Evolutionary conservation across 2,797 vertebrate species (phyloP).

Genomic region (Microchirus variegatus): DNA sequence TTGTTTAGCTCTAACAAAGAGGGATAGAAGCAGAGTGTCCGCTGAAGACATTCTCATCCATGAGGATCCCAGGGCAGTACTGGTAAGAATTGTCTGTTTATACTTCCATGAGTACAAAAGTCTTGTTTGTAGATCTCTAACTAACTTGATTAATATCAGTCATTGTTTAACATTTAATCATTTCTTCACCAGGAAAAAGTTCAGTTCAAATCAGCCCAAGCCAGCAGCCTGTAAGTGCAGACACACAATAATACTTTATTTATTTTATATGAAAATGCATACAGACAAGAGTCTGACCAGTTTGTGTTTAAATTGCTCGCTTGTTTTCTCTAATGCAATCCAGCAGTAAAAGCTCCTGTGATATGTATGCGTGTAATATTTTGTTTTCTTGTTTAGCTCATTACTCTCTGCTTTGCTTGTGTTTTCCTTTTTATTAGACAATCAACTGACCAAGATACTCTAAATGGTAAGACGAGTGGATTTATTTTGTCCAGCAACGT

Average conservation of each 20-base stretch:
- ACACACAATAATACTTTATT: background rate
- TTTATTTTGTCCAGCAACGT: constrained; percentile 18
- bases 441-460: constrained; percentile 85
- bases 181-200: constrained; percentile 87
- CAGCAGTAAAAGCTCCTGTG: too few species aligned
- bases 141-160: background rate
- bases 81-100: constrained; percentile 78
- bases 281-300: too few species aligned
- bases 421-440: constrained; percentile 66
- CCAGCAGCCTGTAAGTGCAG: constrained; percentile 87
- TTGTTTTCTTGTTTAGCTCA: background rate
- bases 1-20: constrained; percentile 81
- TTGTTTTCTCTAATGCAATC: too few species aligned
- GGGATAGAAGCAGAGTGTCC: constrained; percentile 80
- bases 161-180: constrained; percentile 13
- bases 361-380: too few species aligned
- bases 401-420: constrained; percentile 2
- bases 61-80: constrained; percentile 85
- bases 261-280: background rate
- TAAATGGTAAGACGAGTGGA: constrained; percentile 84
- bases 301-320: too few species aligned
- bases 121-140: too few species aligned
- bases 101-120: background rate
- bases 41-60: constrained; percentile 85
- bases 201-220: constrained; percentile 88